phyloP scores from a whole-genome alignment of 2,797 vertebrate genomes.

The Anguilla marmorata region DNA sequence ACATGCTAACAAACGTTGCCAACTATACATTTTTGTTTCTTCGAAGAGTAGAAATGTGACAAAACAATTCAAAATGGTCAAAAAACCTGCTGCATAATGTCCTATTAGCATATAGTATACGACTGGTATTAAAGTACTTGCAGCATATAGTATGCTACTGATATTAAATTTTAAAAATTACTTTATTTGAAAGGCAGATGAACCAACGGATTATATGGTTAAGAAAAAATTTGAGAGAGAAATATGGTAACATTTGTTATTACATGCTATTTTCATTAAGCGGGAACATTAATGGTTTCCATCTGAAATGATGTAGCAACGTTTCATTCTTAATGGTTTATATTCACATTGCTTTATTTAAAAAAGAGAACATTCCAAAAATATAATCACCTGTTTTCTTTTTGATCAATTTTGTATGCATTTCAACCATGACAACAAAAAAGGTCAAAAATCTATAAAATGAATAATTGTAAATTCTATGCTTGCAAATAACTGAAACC shows the following conservation, averaged over 20 bases:
- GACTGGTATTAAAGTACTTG: slow-evolving; percentile 10
- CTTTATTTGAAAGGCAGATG: slow-evolving; percentile 29
- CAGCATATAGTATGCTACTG: neutral
- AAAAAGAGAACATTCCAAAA: neutral
- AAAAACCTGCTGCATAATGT: neutral
- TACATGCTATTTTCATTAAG: slow-evolving; percentile 6
- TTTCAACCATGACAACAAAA: slow-evolving; percentile 15
- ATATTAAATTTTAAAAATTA: slow-evolving; percentile 28
- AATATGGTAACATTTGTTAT: neutral
- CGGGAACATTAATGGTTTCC: neutral
- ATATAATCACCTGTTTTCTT: slow-evolving; percentile 12
- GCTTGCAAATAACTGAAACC: slow-evolving; percentile 7
- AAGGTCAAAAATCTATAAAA: slow-evolving; percentile 18
- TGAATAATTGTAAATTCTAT: neutral
- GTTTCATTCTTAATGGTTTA: slow-evolving; percentile 15
- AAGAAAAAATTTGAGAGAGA: neutral
- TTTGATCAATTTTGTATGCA: neutral
- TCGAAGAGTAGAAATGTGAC: neutral
- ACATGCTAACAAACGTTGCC: neutral
- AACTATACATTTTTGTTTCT: neutral
- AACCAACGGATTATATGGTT: slow-evolving; percentile 19
- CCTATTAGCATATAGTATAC: neutral
- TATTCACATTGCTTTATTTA: neutral
- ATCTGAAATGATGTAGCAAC: neutral
- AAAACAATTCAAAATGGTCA: neutral